Base-by-base conservation (phyloP, 2,888 invertebrate species). In the Cyclophora albipunctata region DNA sequence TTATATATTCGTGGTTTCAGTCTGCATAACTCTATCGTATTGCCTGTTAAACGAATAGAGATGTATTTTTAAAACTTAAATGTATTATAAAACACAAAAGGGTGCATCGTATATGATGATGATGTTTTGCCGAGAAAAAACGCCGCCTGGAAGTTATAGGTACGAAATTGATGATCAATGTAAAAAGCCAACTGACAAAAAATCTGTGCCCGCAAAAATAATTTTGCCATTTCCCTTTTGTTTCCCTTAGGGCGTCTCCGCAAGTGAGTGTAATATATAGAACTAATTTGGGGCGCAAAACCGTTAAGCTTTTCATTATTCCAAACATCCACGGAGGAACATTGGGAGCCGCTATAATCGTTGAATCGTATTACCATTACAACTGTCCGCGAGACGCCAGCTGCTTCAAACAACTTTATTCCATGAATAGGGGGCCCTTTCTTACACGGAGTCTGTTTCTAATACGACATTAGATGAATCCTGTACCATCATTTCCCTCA, bases 341-440 rank as follows among this genome's bases (percentile, higher is more conserved):
- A 77, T 71, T 72, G 75, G 71, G 68, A 62, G 63, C 67, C 63
- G 76, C 83, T 69, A 83, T 86, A 85, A 85, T 81, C 84, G 82
- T 84, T 80, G 84, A 85, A 85, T 85, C 75, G 83, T 82, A 84
- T 84, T 84, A 84, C 83, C 84, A 79, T 84, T 84, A 84, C 84
- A 78, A 84, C 78, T 82, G 84, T 81, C 84, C 84, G 74, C 78
- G 78, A 66, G 68, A 66, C 76, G 77, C 73, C 86, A 84, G 83
- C 78, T 85, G 85, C 69, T 76, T 73, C 74, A 67, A 84, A 85
- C 83, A 84, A 85, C 84, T 84, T 84, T 81, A 84, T 84, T 80
- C 75, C 74, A 71, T 67, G 68, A 66, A 67, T 67, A 67, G 66
- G 62, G 66, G 64, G 60, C 68, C 71, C 69, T 71, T 65, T 64